Conservation (phyloP, 1,140 invertebrate genomes). For the Pseudobourletiella spinata region DNA sequence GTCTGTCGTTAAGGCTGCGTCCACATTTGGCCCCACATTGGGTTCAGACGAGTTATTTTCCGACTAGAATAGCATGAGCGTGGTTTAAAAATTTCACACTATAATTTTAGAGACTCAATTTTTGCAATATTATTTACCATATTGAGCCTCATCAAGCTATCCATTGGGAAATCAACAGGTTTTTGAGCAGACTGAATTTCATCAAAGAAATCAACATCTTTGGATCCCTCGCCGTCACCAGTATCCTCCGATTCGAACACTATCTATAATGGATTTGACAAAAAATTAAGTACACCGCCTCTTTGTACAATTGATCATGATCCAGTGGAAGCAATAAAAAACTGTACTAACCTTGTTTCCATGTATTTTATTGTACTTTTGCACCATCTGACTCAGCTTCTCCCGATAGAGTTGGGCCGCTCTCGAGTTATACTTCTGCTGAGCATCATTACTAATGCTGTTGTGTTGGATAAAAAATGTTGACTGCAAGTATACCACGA, state of each 20-base stretch:
- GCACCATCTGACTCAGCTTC: constrained; percentile 65
- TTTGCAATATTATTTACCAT: too few relatives aligned
- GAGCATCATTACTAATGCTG: constrained; percentile 78
- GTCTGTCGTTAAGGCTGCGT: constrained; percentile 41
- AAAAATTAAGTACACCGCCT: too few relatives aligned
- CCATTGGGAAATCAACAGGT: constrained; percentile 10
- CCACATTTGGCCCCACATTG: constrained; percentile 45
- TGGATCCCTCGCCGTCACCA: constrained; percentile 39
- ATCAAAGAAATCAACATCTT: constrained; percentile 74
- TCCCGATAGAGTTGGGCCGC: constrained; percentile 87
- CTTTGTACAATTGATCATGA: too few relatives aligned
- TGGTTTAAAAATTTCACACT: too few relatives aligned
- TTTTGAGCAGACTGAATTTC: constrained; percentile 42
- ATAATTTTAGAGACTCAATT: too few relatives aligned
- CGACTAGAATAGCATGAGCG: too few relatives aligned
- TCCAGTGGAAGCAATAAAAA: too few relatives aligned
- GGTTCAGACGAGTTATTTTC: too few relatives aligned
- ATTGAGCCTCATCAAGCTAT: constrained; percentile 18
- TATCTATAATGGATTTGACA: constrained; percentile 15
- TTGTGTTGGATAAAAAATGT: constrained; percentile 93
- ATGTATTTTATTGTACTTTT: constrained; percentile 78
- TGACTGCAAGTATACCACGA: constrained; percentile 50
- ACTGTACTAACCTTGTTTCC: constrained; percentile 88
- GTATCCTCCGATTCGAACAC: constrained; percentile 27
- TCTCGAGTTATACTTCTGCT: constrained; percentile 95